Base-by-base conservation (phyloP, 2,113 vertebrate genomes). In the Dipodomys spectabilis region DNA sequence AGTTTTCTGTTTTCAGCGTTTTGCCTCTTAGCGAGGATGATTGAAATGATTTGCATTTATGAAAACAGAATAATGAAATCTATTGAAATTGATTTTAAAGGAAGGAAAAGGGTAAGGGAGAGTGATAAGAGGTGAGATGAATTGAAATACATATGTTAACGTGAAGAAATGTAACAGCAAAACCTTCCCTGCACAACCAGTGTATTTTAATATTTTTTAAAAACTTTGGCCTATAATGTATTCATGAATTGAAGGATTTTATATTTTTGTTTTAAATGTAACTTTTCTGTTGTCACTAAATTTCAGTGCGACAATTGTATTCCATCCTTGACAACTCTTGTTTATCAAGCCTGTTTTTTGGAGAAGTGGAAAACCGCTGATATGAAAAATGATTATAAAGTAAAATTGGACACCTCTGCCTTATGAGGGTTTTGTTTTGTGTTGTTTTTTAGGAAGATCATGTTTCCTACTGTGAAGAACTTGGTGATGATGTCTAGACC, bases 181-280 rank as follows among this genome's bases (percentile, higher is more conserved):
- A 57, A 57, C 15, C 15, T 57, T 57, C 15, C 53, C 53, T 57
- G 16, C 15, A 16, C 53, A 57, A 57, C 3, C 13, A 57, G 53
- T 57, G 4, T 13, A 57, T 57, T 57, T 57, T 57, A 57, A 57
- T 57, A 57, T 57, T 57, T 57, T 57, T 57, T 57, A 18, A 57
- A 53, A 57, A 67, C 67, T 86, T 72, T 73, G 82, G 32, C 16
- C 69, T 88, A 83, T 27, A 81, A 28, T 20, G 5, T 28, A 11
- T 92, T 93, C 74, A 62, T 90, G n/a, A 82, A 18, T 77, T 87
- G 71, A 35, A 67, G 22, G 18, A 80, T 49, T 92, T 77, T 79
- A 4, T 82, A 65, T 82, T 78, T 79, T 95, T 64, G 44, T 92
- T 95, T 82, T 68, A 72, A 93, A 80, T 86, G n/a, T 67, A 88